These are phyloP conservation scores for Ornithoptera alexandrae DNA, from an alignment of 2,888 invertebrate species.

Conservation along the genomic window DNA sequence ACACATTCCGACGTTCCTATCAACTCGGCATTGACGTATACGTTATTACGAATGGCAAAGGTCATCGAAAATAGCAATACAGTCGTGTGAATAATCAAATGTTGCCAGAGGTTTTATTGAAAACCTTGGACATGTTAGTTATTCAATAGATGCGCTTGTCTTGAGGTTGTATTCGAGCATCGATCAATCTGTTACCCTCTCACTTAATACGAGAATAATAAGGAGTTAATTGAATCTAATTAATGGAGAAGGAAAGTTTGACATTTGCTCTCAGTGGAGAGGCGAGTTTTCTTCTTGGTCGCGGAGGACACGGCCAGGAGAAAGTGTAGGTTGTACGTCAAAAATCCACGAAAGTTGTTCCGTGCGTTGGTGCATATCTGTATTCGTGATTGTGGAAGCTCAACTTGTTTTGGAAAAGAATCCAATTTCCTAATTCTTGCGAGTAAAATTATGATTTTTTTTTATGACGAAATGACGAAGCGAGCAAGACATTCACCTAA, in stretches of 20 bases:
- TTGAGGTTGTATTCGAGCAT: conserved; percentile 12
- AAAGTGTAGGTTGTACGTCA: too few relatives aligned
- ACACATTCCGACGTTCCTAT: conserved; percentile 11
- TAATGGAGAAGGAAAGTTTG: neutral
- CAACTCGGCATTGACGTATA: conserved; percentile 22
- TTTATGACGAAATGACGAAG: too few relatives aligned
- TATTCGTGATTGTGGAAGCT: too few relatives aligned
- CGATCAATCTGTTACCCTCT: conserved; percentile 14
- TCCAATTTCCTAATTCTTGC: too few relatives aligned
- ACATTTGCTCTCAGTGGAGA: neutral
- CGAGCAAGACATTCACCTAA: too few relatives aligned
- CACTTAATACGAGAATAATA: neutral
- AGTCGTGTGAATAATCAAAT: conserved; percentile 26
- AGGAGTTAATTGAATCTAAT: neutral
- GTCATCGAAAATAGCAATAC: conserved; percentile 22
- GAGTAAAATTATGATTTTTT: too few relatives aligned
- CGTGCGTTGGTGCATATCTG: too few relatives aligned
- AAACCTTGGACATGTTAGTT: conserved; percentile 23
- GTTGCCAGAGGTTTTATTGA: conserved; percentile 21
- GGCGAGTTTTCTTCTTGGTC: neutral
- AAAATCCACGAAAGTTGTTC: too few relatives aligned
- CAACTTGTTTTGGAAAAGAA: too few relatives aligned
- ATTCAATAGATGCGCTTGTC: conserved; percentile 12
- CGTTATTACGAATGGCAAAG: conserved; percentile 27
- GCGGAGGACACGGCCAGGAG: too few relatives aligned